Evolutionary conservation across 2,113 vertebrate genomes (phyloP), one percentile per base, ranked within the genome.

Genomic region (Eurystomus gularis): DNA sequence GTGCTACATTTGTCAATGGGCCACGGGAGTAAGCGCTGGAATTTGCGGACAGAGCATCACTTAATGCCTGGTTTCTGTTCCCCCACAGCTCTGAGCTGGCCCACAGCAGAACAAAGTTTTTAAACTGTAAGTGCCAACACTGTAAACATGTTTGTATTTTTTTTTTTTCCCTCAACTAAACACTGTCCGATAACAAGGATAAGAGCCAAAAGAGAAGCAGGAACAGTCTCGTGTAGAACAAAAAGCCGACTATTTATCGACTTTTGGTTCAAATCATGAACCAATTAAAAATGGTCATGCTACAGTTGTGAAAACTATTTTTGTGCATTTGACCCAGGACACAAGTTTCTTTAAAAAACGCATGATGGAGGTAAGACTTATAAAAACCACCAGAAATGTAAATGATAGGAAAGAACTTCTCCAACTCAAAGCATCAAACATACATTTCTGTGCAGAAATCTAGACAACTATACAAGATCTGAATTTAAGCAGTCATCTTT

Each of bases 401-500:
- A 98, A 92, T 97, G 94, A 94, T 75, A 97, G 95, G 95, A 97
- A 98, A 98, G 97, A 97, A 97, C 87, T 96, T 96, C 91, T 98
- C 98, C 95, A 98, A 98, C 97, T 98, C 97, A 98, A 98, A 98
- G 98, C 97, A 85, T 98, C 94, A 96, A 96, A 97, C 85, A 52
- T 95, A 97, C 96, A 97, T 97, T 96, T 98, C 98, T 99, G 98
- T 99, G 99, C 99, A 99, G 98, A 98, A 99, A 98, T 97, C 97
- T 99, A 98, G 98, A 98, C 98, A 98, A 98, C 98, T 99, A 98
- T 99, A 99, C 99, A 99, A 98, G 98, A 98, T 98, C 98, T 98
- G 98, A 98, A 98, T 99, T 99, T 98, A 98, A 99, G 98, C 98
- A 98, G 98, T 98, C 98, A 97, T 99, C 98, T 97, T 97, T 99